phyloP scores from a whole-genome alignment of 2,113 vertebrate genomes.

The Elephantulus edwardii region DNA sequence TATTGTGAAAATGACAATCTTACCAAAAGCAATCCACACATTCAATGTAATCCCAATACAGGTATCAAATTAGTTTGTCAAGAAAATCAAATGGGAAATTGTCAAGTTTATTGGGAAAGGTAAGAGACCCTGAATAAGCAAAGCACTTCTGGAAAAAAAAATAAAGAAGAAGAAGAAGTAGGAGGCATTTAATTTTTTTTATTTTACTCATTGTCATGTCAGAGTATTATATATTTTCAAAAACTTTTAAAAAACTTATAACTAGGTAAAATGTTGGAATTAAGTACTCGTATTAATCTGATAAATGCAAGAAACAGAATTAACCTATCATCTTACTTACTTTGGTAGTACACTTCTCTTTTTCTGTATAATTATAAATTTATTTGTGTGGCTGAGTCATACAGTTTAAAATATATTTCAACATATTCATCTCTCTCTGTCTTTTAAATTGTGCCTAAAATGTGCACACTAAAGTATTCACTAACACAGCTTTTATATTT shows the following conservation, averaged over 20 bases:
- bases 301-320: not conserved
- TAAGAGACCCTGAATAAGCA: no score
- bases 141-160: no score
- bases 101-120: no score
- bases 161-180: not conserved
- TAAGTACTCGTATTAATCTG: not conserved
- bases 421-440: not conserved
- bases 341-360: not conserved
- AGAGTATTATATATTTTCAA: not conserved
- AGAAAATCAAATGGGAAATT: no score
- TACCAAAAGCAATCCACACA: no score
- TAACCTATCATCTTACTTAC: not conserved
- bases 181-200: not conserved
- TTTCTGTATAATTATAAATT: not conserved
- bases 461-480: not conserved
- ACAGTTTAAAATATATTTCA: not conserved
- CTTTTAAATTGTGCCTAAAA: no score
- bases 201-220: not conserved
- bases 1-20: no score
- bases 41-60: no score
- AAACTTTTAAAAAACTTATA: constrained; percentile 11
- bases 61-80: no score
- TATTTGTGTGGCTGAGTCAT: not conserved
- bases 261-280: not conserved
- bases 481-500: not conserved